Base-by-base conservation (phyloP, 2,113 vertebrate genomes). In the Nestor notabilis region DNA sequence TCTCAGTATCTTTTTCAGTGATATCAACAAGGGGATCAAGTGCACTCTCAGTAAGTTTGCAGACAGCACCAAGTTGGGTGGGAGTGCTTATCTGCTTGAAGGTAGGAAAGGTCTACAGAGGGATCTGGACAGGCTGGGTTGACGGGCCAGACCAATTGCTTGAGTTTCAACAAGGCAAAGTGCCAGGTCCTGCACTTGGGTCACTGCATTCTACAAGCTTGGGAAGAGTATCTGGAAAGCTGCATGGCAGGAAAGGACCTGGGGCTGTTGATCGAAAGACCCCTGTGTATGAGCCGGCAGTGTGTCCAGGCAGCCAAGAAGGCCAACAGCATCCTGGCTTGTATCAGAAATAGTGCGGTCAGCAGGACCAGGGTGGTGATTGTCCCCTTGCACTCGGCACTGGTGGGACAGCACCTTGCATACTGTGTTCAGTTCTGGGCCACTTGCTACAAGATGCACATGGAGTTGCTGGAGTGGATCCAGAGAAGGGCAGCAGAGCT, bases 361-460 rank as follows among this genome's bases (percentile, higher is more conserved):
- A 60, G 53, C 24, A 69, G 63, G 29, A 41, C 5, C 28, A n/a
- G 17, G 55, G 11, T 25, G 23, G 29, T 41, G n/a, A 25, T 47
- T 8, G 2, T 25, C 0, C 0, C 10, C 4, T 10, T 60, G 13
- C 7, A 1, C 23, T 25, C 4, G 10, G 19, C 39, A 31, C 29
- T 77, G n/a, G 3, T 21, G 71, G 41, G n/a, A 35, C 29, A 11
- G 4, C 39, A 46, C 21, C 39, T 68, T 4, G 18, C 52, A 20
- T 16, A 11, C 23, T 53, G 28, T n/a, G 39, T 20, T 39, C 24
- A 10, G 7, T 39, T 83, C 70, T 61, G 28, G 28, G 53, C 24
- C 33, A 7, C 46, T 69, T 24, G 18, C 9, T 23, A 11, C 15
- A 21, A 47, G 18, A 39, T 29, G 29, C 20, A 8, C n/a, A 50